Conservation (phyloP, 2,113 vertebrate genomes). For the Syrmaticus mikado region DNA sequence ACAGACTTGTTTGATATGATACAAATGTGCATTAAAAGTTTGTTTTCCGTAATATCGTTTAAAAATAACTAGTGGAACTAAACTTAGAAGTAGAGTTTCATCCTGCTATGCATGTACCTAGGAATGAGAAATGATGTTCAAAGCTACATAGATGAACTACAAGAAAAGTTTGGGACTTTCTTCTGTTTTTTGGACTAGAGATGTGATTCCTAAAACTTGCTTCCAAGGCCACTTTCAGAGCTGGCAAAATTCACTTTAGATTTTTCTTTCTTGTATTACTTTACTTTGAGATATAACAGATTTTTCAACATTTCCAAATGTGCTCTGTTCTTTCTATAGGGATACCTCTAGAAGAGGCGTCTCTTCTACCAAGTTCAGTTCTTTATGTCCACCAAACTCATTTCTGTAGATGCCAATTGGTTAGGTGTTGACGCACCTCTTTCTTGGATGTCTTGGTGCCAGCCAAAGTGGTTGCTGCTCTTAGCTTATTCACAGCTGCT, state of each 20-base stretch:
- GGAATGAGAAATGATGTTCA: background rate
- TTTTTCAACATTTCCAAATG: background rate
- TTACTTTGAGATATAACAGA: background rate
- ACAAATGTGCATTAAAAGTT: background rate
- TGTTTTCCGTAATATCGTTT: conserved; percentile 5
- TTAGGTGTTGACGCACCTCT: background rate
- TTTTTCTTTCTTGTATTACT: background rate
- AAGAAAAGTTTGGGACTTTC: background rate
- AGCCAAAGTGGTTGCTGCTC: background rate
- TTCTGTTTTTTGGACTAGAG: background rate
- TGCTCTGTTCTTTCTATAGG: background rate
- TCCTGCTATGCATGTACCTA: background rate
- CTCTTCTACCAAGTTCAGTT: background rate
- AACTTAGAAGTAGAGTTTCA: background rate
- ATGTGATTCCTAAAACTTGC: background rate
- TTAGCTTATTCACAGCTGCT: background rate
- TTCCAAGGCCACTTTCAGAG: background rate
- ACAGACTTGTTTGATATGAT: conserved; percentile 56
- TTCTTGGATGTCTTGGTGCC: background rate
- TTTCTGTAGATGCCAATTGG: background rate
- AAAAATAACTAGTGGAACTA: background rate
- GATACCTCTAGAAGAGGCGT: too few species aligned
- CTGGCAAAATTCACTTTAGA: background rate
- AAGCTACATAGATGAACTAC: background rate
- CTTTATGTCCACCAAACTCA: background rate